phyloP scores from a whole-genome alignment of 2,888 invertebrate species.

The Aporophyla lueneburgensis region DNA sequence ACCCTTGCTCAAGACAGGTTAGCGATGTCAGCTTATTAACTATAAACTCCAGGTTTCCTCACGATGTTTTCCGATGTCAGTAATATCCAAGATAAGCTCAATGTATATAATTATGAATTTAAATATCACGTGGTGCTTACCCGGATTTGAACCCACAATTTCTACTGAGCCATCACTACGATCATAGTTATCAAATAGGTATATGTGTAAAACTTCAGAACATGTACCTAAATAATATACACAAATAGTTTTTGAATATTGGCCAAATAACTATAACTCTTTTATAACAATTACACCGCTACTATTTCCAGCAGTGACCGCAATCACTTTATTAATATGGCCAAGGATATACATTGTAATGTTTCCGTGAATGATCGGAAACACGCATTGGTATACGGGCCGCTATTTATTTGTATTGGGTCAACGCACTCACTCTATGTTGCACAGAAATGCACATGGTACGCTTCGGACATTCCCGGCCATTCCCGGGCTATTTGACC shows the following conservation, averaged over 20 bases:
- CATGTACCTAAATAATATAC: background rate
- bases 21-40: no score
- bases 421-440: conserved; percentile 81
- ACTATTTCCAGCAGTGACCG: conserved; percentile 4
- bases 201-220: background rate
- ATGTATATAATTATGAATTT: no score
- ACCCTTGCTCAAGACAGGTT: no score
- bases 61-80: no score
- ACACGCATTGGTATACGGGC: conserved; percentile 74
- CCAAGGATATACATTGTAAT: conserved; percentile 63
- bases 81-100: no score
- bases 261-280: background rate
- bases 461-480: conserved; percentile 49
- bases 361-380: conserved; percentile 82
- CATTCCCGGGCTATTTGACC: conserved; percentile 65
- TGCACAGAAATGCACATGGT: conserved; percentile 70
- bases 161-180: no score
- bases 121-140: no score
- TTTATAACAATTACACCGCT: background rate
- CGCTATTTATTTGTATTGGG: conserved; percentile 82
- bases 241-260: conserved; percentile 10
- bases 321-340: conserved; percentile 38
- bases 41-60: no score
- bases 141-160: no score
- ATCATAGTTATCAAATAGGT: background rate